A percentile compares a stretch with the other conserved stretches of the same genome.
These are phyloP conservation scores for Enteromius fasciolatus DNA, from an alignment of 2,797 vertebrate genomes.

Conservation along the genomic window DNA sequence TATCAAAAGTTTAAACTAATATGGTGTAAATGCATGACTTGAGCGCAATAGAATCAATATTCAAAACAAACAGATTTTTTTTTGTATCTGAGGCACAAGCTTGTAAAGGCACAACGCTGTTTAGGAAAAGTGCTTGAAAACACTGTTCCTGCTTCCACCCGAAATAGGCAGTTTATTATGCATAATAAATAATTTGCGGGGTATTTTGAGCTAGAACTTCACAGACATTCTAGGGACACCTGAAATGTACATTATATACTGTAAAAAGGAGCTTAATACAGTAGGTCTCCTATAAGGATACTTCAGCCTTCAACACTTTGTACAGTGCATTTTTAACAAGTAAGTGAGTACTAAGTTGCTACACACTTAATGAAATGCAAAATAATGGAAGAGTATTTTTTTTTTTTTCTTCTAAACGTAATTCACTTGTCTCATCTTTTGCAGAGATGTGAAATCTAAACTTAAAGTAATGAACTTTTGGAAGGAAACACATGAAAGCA, in stretches of 20 bases:
- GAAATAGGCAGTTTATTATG: neutral
- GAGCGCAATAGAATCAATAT: neutral
- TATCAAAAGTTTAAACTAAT: neutral
- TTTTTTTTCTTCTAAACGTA: neutral
- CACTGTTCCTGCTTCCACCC: too few relatives aligned
- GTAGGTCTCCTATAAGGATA: neutral
- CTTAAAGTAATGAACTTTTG: neutral
- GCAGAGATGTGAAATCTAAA: neutral
- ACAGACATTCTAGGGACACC: neutral
- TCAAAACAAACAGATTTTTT: neutral
- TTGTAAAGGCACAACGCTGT: neutral
- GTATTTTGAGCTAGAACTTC: neutral
- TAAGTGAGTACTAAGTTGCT: neutral
- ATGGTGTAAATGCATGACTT: neutral
- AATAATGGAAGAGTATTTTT: neutral
- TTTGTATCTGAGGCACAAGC: neutral
- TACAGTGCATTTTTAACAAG: neutral
- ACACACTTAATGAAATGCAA: neutral
- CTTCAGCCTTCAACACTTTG: neutral
- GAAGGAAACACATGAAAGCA: constrained; percentile 10
- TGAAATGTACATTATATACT: neutral
- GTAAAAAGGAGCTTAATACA: neutral
- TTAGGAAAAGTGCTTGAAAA: neutral
- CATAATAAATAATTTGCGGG: neutral
- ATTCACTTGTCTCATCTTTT: neutral